Evolutionary conservation across 2,888 invertebrate genomes (phyloP).

Genomic region (Drosophila picticornis): DNA sequence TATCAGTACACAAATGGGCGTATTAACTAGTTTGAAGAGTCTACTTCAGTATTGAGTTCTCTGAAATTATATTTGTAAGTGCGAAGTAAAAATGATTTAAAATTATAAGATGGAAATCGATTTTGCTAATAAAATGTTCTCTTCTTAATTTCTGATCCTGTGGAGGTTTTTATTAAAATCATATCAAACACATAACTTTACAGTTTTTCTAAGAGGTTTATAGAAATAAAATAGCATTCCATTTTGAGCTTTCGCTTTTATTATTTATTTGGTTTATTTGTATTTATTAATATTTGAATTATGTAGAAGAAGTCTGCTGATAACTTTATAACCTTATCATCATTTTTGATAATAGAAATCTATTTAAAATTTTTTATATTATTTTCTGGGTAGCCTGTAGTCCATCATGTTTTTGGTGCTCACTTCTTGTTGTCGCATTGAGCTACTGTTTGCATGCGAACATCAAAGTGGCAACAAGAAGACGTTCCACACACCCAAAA

Average conservation of each 20-base stretch:
- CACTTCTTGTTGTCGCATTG: conserved; percentile 43
- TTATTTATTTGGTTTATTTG: neutral
- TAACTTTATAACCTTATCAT: neutral
- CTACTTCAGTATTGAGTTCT: neutral
- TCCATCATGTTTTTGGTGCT: conserved; percentile 10
- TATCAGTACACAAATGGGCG: conserved; percentile 14
- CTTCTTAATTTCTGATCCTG: neutral
- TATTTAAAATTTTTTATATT: neutral
- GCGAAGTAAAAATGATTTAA: neutral
- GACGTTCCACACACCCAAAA: conserved; percentile 38
- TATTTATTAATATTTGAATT: neutral
- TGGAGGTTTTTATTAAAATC: neutral
- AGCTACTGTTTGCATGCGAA: conserved; percentile 58
- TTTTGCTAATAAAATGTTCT: neutral
- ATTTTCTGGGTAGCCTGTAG: conserved; percentile 20
- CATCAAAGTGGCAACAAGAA: conserved; percentile 56
- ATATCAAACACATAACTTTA: neutral
- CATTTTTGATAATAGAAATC: neutral
- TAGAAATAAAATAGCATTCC: neutral
- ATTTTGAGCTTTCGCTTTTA: too few relatives aligned
- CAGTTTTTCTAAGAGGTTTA: neutral
- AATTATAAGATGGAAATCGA: neutral
- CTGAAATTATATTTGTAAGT: neutral
- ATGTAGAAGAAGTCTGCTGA: neutral
- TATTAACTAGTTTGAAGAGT: conserved; percentile 29